Base-by-base conservation (phyloP, 2,888 invertebrate species). In the Lampropteryx suffumata region DNA sequence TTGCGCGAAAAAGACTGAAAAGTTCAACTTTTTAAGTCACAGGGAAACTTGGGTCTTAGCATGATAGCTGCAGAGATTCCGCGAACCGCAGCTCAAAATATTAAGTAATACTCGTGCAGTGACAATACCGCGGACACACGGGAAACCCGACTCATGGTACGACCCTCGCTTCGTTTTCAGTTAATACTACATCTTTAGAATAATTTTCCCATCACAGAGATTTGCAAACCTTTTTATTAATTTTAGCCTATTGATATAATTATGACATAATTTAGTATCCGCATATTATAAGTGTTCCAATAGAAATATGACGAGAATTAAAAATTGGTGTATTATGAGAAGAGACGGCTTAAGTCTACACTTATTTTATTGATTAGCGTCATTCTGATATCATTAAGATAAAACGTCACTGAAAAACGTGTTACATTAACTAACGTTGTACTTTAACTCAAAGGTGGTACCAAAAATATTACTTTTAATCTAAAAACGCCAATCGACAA, bases 381-480 rank as follows among this genome's bases (percentile, higher is more conserved):
- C 76, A 79, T 76, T 71, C 78, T 80, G 83, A 88, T 84, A 84
- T 82, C 67, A 83, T 82, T 79, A 82, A 69, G 71, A 72, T 73
- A 80, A 79, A 81, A 83, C 76, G 79, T 80, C 79, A 82, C 82
- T 82, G 85, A 82, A 81, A 80, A 82, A 82, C 79, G 80, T 79
- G 74, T 73, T 79, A 79, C 79, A 75, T 76, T 74, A 86, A 79
- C 87, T 88, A 46, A 88, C 78, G 76, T 89, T 89, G 89, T 88
- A 89, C 89, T 89, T 87, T 87, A 87, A 88, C 82, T 83, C 82
- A 89, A 88, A 88, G 88, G 87, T 87, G 87, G 87, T 87, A 87
- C 85, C 85, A 86, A 85, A 84, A 83, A 86, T 85, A 85, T 85
- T 78, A 77, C 73, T 79, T 82, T 76, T 74, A 71, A 75, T 70